Evolutionary conservation across 2,113 vertebrate genomes (phyloP).

Genomic region (Mola mola): DNA sequence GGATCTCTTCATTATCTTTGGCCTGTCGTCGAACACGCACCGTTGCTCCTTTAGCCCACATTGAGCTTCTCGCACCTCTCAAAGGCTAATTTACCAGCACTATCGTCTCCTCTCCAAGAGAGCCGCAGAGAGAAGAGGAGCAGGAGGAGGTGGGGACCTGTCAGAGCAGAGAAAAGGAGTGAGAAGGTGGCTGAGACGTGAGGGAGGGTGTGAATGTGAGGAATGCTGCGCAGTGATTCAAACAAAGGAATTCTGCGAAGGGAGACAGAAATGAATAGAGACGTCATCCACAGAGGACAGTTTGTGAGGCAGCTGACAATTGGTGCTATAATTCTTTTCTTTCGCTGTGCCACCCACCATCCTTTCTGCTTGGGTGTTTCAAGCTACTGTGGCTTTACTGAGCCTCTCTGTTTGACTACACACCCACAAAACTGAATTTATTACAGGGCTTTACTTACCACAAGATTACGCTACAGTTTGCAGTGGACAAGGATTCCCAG

Average conservation of each 20-base stretch:
- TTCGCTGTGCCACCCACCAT: slow-evolving; percentile 54
- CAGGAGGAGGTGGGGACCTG: not conserved
- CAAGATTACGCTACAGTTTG: not conserved
- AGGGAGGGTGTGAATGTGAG: slow-evolving; percentile 11
- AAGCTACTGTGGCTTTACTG: slow-evolving; percentile 10
- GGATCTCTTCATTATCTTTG: slow-evolving; percentile 58
- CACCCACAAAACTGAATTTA: not conserved
- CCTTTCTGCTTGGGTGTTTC: slow-evolving; percentile 42
- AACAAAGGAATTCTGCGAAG: slow-evolving; percentile 43
- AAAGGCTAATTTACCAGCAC: slow-evolving; percentile 48
- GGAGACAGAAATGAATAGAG: slow-evolving; percentile 25
- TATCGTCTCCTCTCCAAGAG: slow-evolving; percentile 47
- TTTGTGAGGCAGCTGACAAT: slow-evolving; percentile 43
- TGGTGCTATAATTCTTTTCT: slow-evolving; percentile 35
- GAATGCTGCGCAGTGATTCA: slow-evolving; percentile 10
- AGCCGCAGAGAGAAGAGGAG: slow-evolving; percentile 4
- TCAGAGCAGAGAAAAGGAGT: slow-evolving; percentile 5
- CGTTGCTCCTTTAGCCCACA: slow-evolving; percentile 30
- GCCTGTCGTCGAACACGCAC: slow-evolving; percentile 36
- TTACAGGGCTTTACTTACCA: not conserved
- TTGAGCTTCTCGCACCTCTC: slow-evolving; percentile 29
- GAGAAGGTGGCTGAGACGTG: slow-evolving; percentile 9
- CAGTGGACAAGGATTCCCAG: slow-evolving; percentile 1
- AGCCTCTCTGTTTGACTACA: slow-evolving; percentile 7
- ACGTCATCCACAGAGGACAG: slow-evolving; percentile 27